Evolutionary conservation across 2,888 invertebrate species (phyloP).

Genomic region (Sesamia inferens): DNA sequence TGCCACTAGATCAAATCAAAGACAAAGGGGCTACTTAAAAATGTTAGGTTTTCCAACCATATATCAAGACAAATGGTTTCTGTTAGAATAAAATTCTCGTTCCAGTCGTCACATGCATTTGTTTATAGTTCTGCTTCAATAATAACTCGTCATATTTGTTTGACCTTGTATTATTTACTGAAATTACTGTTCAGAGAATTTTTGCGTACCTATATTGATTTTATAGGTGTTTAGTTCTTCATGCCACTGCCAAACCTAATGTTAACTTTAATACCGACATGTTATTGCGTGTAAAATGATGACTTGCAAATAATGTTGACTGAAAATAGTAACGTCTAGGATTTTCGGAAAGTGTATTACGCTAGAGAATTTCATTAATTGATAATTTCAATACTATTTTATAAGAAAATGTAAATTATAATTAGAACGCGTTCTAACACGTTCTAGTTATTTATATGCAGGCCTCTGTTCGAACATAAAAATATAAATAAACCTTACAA

Average conservation of each 20-base stretch:
- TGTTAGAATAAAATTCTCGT: slow-evolving; percentile 26
- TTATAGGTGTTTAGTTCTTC: slow-evolving; percentile 48
- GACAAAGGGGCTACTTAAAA: slow-evolving; percentile 1
- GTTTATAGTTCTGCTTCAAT: slow-evolving; percentile 34
- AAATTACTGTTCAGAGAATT: slow-evolving; percentile 52
- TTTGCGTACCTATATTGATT: slow-evolving; percentile 45
- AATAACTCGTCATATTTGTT: slow-evolving; percentile 45
- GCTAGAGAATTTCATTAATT: neutral
- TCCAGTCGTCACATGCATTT: slow-evolving; percentile 26
- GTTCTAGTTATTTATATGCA: neutral
- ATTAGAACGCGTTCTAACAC: neutral
- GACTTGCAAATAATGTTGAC: slow-evolving; percentile 16
- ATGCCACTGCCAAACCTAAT: slow-evolving; percentile 42
- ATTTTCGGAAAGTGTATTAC: neutral
- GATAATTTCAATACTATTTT: neutral
- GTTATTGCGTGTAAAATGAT: slow-evolving; percentile 22
- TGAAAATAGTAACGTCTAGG: slow-evolving; percentile 7
- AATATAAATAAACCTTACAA: neutral
- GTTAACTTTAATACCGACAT: slow-evolving; percentile 37
- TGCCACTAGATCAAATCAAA: slow-evolving; percentile 24
- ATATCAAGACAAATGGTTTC: slow-evolving; percentile 23
- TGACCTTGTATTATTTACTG: slow-evolving; percentile 53
- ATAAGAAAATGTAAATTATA: neutral
- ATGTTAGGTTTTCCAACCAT: slow-evolving; percentile 12
- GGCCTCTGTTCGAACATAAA: neutral